A percentile compares a stretch with the other conserved stretches of the same genome.
Conservation (phyloP, 2,113 vertebrate species). For the Syngnathus typhle region DNA sequence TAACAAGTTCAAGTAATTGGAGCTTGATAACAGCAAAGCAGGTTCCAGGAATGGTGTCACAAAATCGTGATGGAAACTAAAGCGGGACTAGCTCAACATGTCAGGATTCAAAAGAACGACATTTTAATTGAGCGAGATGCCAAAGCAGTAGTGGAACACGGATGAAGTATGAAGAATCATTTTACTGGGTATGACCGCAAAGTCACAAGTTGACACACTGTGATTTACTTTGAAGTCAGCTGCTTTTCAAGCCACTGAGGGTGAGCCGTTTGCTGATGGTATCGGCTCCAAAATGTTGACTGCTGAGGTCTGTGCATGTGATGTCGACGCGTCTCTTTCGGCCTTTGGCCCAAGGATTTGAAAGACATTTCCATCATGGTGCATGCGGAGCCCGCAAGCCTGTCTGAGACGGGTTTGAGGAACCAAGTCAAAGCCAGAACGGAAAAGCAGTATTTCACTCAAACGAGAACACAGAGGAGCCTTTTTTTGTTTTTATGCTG, state of each 20-base stretch:
- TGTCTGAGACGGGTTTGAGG: slow-evolving; percentile 33
- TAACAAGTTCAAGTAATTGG: background rate
- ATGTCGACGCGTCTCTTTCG: background rate
- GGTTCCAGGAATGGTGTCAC: too few relatives aligned
- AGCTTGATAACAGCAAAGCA: too few relatives aligned
- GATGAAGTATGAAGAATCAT: background rate
- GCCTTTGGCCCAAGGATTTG: background rate
- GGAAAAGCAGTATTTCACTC: slow-evolving; percentile 59
- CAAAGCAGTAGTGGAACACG: background rate
- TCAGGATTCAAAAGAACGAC: background rate
- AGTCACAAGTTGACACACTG: slow-evolving; percentile 1
- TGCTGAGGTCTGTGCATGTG: background rate
- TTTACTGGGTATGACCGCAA: background rate
- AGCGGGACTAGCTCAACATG: background rate
- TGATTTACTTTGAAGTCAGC: slow-evolving; percentile 28
- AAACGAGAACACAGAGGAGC: slow-evolving; percentile 46
- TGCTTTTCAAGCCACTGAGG: slow-evolving; percentile 8
- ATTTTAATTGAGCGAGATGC: background rate
- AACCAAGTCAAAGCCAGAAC: slow-evolving; percentile 48
- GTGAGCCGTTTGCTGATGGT: slow-evolving; percentile 21
- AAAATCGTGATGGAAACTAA: background rate
- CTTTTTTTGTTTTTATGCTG: slow-evolving; percentile 40
- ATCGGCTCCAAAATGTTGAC: slow-evolving; percentile 37
- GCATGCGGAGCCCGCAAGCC: slow-evolving; percentile 16
- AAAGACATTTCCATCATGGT: slow-evolving; percentile 4